Base-by-base conservation (phyloP, 2,888 invertebrate genomes). In the Phytoseiulus persimilis region DNA sequence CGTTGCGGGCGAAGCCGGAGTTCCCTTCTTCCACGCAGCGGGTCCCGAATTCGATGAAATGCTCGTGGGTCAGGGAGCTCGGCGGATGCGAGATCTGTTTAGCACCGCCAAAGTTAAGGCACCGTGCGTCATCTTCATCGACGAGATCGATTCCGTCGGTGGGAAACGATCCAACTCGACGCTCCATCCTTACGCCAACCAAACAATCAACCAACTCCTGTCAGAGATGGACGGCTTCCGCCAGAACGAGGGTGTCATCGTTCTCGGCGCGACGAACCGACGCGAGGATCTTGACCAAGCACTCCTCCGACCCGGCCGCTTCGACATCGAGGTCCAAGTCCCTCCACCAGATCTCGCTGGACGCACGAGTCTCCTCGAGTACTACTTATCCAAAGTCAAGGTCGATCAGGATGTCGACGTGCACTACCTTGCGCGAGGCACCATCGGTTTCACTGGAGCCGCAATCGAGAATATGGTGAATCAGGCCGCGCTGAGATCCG, bases 11-110 rank as follows among this genome's bases (percentile, higher is more conserved):
- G 99, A 99, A 94, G 99, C 99, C 0, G 95, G 96, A 83, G 99
- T 99, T 84, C 99, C 99, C 0, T 99, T 99, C 94, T 99, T 98
- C 94, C 98, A 99, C 93, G 98, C 98, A 0, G 97, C 98, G 0
- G 99, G 99, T 0, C 97, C 99, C 0, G 99, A 99, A 94, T 99
- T 99, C 93, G 99, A 99, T 93, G 99, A 99, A 94, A 96, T 99
- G 84, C 94, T 99, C 90, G 99, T 99, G 6, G 99, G 99, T 0
- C 98, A 98, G 93, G 99, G 99, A 14, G 98, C 99, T 0, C 93
- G 98, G 90, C 93, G 98, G 91, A 98, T 99, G 23, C 94, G 99
- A 90, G 98, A 97, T 93, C 94, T 98, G 89, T 98, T 98, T 92
- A 97, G 96, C 93, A 96, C 97, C 5, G 99, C 99, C 2, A 98